Evolutionary conservation across 2,797 vertebrate genomes (phyloP).

Genomic region (Bradypodion ventrale): DNA sequence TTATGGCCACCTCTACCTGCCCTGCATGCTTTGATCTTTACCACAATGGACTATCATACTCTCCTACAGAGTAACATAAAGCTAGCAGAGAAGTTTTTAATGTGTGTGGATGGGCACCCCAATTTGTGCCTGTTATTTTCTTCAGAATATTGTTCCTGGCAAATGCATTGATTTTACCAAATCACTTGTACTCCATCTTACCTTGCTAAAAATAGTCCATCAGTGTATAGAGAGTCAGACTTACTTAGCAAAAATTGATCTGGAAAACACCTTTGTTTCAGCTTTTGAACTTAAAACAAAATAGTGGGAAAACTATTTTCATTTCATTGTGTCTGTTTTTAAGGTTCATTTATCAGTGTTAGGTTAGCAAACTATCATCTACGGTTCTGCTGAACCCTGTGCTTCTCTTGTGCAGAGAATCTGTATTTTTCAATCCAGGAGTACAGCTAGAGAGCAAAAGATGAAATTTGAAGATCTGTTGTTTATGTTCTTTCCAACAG

Average conservation of each 20-base stretch:
- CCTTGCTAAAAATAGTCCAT: background rate
- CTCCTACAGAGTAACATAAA: too few relatives aligned
- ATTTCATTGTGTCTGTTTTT: background rate
- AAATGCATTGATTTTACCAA: slow-evolving; percentile 6
- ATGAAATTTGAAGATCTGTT: background rate
- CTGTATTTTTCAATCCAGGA: background rate
- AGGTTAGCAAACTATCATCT: background rate
- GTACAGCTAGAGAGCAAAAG: background rate
- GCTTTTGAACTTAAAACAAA: slow-evolving; percentile 9
- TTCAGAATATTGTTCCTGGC: too few relatives aligned
- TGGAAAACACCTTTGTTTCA: slow-evolving; percentile 4
- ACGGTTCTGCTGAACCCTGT: background rate
- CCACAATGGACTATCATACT: too few relatives aligned
- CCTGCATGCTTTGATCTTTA: too few relatives aligned
- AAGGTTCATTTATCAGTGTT: background rate
- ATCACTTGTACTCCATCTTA: background rate
- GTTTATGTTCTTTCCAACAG: background rate
- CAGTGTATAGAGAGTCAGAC: slow-evolving; percentile 23
- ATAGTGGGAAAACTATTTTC: background rate
- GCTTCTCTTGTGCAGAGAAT: background rate
- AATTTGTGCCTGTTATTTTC: too few relatives aligned
- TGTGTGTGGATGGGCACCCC: too few relatives aligned
- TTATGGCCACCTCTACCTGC: too few relatives aligned
- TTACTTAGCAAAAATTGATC: background rate
- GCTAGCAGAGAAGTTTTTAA: too few relatives aligned